phyloP scores from a whole-genome alignment of 2,888 invertebrate genomes.

The Nomada flava region DNA sequence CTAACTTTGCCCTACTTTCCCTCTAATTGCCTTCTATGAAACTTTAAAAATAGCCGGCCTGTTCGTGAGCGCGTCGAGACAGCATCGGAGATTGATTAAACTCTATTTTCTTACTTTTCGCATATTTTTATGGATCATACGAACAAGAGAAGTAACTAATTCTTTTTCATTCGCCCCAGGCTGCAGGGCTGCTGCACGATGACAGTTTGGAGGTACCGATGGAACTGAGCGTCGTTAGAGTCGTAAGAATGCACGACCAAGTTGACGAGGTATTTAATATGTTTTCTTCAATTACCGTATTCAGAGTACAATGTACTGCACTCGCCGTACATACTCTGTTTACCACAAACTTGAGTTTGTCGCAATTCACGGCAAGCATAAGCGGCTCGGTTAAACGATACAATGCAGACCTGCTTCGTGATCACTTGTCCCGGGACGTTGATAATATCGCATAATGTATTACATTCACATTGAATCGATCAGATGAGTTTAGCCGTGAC shows the following conservation, averaged over 20 bases:
- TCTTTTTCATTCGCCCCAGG: constrained; percentile 67
- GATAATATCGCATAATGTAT: too few species aligned
- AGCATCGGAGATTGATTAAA: not conserved
- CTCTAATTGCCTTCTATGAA: constrained; percentile 6
- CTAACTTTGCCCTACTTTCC: constrained; percentile 1
- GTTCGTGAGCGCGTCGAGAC: not conserved
- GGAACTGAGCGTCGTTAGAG: constrained; percentile 85
- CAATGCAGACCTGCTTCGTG: too few species aligned
- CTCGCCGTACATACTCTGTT: too few species aligned
- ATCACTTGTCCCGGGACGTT: too few species aligned
- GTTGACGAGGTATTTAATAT: constrained; percentile 81
- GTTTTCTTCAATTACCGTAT: not conserved
- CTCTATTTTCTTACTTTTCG: not conserved
- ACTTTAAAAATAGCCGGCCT: not conserved
- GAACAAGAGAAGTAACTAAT: not conserved
- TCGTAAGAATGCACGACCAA: constrained; percentile 85
- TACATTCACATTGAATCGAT: not conserved
- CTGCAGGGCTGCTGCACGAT: constrained; percentile 80
- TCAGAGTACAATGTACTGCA: too few species aligned
- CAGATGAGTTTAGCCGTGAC: constrained; percentile 82
- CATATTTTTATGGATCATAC: not conserved
- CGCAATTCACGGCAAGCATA: too few species aligned
- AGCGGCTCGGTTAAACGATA: too few species aligned
- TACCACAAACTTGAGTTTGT: too few species aligned
- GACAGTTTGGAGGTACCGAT: constrained; percentile 85